Conservation (phyloP, 2,888 invertebrate genomes). For the Tortrix viridana region DNA sequence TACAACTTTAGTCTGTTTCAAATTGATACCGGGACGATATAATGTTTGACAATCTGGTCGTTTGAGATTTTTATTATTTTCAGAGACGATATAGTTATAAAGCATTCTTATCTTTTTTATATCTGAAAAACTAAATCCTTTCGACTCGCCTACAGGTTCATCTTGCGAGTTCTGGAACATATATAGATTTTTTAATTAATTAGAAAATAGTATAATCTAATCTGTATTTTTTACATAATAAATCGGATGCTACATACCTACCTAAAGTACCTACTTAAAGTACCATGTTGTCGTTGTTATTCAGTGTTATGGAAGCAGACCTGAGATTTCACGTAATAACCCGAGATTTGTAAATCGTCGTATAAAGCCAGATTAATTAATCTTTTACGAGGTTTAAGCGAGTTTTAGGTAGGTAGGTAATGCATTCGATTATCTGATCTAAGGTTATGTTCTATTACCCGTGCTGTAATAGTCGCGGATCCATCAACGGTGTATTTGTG, state of each 20-base stretch:
- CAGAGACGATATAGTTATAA: not conserved
- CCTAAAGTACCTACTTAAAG: no score
- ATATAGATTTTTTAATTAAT: not conserved
- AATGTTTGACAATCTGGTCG: slow-evolving; percentile 9
- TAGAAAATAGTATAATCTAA: no score
- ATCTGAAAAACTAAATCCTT: slow-evolving; percentile 41
- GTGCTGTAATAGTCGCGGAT: slow-evolving; percentile 55
- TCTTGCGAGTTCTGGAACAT: slow-evolving; percentile 30
- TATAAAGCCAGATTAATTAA: no score
- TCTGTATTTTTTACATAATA: no score
- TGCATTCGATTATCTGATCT: no score
- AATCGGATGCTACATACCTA: no score
- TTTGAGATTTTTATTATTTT: slow-evolving; percentile 3
- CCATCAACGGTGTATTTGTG: slow-evolving; percentile 63
- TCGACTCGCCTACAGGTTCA: slow-evolving; percentile 36
- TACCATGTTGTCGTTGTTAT: no score
- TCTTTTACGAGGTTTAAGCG: no score
- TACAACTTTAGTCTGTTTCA: not conserved
- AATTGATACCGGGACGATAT: slow-evolving; percentile 7
- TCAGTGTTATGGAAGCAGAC: no score
- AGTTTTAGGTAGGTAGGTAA: no score
- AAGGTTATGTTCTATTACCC: slow-evolving; percentile 45
- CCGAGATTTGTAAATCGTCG: no score
- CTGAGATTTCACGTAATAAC: no score
- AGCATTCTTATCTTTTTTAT: slow-evolving; percentile 12